phyloP scores from a whole-genome alignment of 2,888 invertebrate genomes.

The Spodoptera picta region DNA sequence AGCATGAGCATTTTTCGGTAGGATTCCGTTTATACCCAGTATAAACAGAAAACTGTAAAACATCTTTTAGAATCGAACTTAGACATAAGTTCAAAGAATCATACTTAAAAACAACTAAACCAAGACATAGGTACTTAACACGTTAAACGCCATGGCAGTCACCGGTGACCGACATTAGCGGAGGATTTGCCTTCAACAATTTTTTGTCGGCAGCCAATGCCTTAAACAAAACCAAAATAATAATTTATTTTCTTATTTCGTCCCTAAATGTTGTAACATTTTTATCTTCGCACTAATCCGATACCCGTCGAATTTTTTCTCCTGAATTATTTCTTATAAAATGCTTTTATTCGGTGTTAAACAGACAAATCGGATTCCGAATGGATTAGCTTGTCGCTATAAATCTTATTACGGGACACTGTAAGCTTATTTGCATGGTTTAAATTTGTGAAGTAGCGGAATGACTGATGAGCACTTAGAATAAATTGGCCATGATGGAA shows the following conservation, averaged over 20 bases:
- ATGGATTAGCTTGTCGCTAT: slow-evolving; percentile 72
- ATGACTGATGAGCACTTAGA: slow-evolving; percentile 53
- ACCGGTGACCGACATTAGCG: too few relatives aligned
- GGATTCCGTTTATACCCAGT: too few relatives aligned
- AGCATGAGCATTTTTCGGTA: too few relatives aligned
- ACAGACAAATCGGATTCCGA: slow-evolving; percentile 73
- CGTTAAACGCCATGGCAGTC: too few relatives aligned
- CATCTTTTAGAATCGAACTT: too few relatives aligned
- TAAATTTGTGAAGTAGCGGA: slow-evolving; percentile 52
- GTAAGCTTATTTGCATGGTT: slow-evolving; percentile 68
- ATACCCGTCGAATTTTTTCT: slow-evolving; percentile 45
- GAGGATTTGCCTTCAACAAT: too few relatives aligned
- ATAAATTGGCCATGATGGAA: slow-evolving; percentile 45
- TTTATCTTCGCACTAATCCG: slow-evolving; percentile 24
- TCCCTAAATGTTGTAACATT: not conserved
- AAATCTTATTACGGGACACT: slow-evolving; percentile 70
- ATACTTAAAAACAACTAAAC: too few relatives aligned
- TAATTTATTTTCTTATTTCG: not conserved
- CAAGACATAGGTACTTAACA: too few relatives aligned
- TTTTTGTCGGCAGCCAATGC: too few relatives aligned
- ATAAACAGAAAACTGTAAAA: too few relatives aligned
- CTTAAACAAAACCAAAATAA: too few relatives aligned
- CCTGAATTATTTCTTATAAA: slow-evolving; percentile 58
- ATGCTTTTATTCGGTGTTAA: slow-evolving; percentile 67
- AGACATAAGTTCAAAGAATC: too few relatives aligned